Base-by-base conservation (phyloP, 2,797 vertebrate genomes). In the Gymnopithys bicolor region DNA sequence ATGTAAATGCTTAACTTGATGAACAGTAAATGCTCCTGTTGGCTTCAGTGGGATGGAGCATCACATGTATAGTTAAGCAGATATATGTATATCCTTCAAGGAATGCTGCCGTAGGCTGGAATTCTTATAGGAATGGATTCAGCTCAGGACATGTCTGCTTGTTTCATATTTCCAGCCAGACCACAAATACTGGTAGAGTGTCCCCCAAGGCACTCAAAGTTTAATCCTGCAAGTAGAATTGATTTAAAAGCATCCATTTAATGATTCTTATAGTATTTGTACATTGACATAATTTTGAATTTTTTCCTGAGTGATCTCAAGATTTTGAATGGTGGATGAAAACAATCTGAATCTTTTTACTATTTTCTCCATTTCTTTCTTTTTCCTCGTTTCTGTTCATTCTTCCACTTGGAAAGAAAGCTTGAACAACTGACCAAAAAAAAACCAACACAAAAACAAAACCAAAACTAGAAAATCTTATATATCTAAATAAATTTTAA, bases 91-190 rank as follows among this genome's bases (percentile, higher is more conserved):
- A 96, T 91, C 91, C 87, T 93, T 88, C 82, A 71, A 94, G 94
- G 92, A 96, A 95, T 94, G 95, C 89, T 95, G 87, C 92, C 94
- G 45, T 90, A 81, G 95, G 94, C 92, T 96, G 91, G 48, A 95
- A 95, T 92, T 78, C 73, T 89, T 95, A 81, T 19, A 94, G 93
- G 87, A 93, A 89, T 89, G 82, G 82, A 89, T 94, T 95, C 94
- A 90, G 73, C 24, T 94, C 92, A 86, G 91, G 87, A 95, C 95
- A 95, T 73, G 95, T 73, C 91, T 95, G 55, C 69, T 93, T 96
- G 91, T 45, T 93, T 96, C 92, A 82, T 94, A 94, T 93, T 96
- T 95, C 89, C 91, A 96, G 22, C 73, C 93, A 84, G 87, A 75
- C 79, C 89, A 75, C 75, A 81, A 86, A 89, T 45, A 69, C 56